Conservation (phyloP, 2,888 invertebrate genomes). For the Hanleya hanleyi region DNA sequence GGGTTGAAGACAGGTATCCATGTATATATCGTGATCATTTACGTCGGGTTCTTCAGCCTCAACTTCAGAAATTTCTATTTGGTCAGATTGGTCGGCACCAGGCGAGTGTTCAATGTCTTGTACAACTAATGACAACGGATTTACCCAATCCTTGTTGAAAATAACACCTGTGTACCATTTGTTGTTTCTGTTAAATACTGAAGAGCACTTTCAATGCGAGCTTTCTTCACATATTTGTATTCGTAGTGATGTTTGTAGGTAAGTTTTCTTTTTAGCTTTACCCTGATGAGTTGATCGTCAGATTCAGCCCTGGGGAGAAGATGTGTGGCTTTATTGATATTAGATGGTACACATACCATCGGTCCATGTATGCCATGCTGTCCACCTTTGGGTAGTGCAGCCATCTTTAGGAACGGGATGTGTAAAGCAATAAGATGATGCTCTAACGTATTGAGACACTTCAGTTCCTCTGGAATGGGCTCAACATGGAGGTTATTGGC, state of each 20-base stretch:
- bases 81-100: background rate
- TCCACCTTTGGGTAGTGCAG: slow-evolving; percentile 36
- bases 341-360: slow-evolving; percentile 41
- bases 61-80: too few species aligned
- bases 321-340: slow-evolving; percentile 25
- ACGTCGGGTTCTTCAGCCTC: background rate
- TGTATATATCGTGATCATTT: background rate
- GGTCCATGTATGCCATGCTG: slow-evolving; percentile 44
- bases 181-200: slow-evolving; percentile 13
- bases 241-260: slow-evolving; percentile 29
- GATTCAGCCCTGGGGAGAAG: slow-evolving; percentile 31
- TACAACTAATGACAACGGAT: background rate
- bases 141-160: slow-evolving; percentile 9
- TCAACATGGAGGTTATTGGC: slow-evolving; percentile 13
- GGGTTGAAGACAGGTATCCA: slow-evolving; percentile 16
- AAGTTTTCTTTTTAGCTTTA: slow-evolving; percentile 39
- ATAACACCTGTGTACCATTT: slow-evolving; percentile 13
- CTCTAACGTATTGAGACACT: slow-evolving; percentile 37
- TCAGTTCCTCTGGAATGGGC: slow-evolving; percentile 25
- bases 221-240: slow-evolving; percentile 27
- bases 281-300: slow-evolving; percentile 20
- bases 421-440: slow-evolving; percentile 34
- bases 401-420: slow-evolving; percentile 44
- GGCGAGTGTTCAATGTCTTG: background rate
- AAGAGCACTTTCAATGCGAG: slow-evolving; percentile 26